Percentiles rank a stretch among this genome's conserved stretches.
Evolutionary conservation across 2,797 vertebrate species (phyloP).

Genomic region (Buphagus erythrorhynchus): DNA sequence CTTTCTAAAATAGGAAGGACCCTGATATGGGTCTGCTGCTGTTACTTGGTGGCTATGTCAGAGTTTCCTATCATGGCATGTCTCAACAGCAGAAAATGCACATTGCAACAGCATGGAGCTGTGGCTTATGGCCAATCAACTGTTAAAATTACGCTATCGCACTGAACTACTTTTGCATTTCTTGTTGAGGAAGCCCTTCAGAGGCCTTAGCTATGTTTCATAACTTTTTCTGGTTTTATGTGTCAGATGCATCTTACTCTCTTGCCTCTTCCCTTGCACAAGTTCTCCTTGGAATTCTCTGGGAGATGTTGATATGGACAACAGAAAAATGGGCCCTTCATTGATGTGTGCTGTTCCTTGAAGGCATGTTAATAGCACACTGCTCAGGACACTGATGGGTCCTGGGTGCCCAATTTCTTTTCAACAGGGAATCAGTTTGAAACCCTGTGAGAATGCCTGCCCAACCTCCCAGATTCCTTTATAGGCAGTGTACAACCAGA

Average conservation of each 20-base stretch:
- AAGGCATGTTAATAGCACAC: rapidly evolving
- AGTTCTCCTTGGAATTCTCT: neutral
- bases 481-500: neutral
- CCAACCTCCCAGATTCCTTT: neutral
- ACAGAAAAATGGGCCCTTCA: neutral
- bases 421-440: neutral
- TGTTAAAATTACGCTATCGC: neutral
- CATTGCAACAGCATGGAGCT: slow-evolving; percentile 46
- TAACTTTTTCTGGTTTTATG: slow-evolving; percentile 47
- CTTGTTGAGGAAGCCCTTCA: slow-evolving; percentile 30
- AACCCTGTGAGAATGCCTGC: neutral
- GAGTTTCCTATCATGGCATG: slow-evolving; percentile 38
- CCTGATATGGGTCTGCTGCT: neutral
- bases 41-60: slow-evolving; percentile 21
- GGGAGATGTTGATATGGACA: neutral
- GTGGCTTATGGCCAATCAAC: slow-evolving; percentile 53
- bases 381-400: neutral
- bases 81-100: slow-evolving; percentile 49
- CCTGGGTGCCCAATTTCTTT: neutral
- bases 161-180: neutral
- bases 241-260: neutral
- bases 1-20: neutral
- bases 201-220: slow-evolving; percentile 35
- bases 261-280: neutral
- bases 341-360: rapidly evolving